These are phyloP conservation scores for Crossaster papposus DNA, from an alignment of 53 echinoderm and acorn worm genomes.

Conservation along the genomic window DNA sequence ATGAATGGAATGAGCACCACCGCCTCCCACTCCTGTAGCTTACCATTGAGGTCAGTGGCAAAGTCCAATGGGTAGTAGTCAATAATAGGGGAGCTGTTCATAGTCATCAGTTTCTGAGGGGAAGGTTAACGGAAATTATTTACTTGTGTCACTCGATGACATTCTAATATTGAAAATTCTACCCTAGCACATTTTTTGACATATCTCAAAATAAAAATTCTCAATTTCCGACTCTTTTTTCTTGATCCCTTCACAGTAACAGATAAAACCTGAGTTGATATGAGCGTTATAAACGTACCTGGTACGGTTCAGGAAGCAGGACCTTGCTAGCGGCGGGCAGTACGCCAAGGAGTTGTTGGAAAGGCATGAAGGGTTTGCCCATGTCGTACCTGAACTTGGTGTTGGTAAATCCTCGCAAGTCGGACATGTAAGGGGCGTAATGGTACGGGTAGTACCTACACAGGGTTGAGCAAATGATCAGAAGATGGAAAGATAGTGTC, in stretches of 20 bases:
- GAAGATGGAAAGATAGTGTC: not conserved
- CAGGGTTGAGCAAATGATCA: not conserved
- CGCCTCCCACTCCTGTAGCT: constrained; percentile 95
- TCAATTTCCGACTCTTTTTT: no score
- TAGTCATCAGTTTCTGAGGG: constrained; percentile 83
- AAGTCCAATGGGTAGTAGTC: constrained; percentile 97
- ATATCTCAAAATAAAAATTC: no score
- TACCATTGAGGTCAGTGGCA: constrained; percentile 92
- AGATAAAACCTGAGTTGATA: not conserved
- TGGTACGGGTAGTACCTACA: constrained; percentile 96
- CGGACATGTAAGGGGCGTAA: constrained; percentile 98
- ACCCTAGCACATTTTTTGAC: no score
- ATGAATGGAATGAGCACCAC: constrained; percentile 99
- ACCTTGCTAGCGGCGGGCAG: constrained; percentile 95
- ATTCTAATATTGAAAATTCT: no score
- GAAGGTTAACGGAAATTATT: not conserved
- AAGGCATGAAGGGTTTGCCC: constrained; percentile 91
- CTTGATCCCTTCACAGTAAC: no score
- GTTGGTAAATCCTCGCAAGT: constrained; percentile 76
- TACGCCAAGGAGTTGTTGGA: constrained; percentile 94
- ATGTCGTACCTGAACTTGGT: constrained; percentile 69
- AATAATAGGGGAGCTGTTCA: constrained; percentile 87
- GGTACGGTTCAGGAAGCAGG: constrained; percentile 78
- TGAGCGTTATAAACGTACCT: constrained; percentile 62
- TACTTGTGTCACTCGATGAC: no score